A percentile compares a stretch with the other conserved stretches of the same genome.
Evolutionary conservation across 2,888 invertebrate genomes (phyloP).

Genomic region (Melipona bicolor): DNA sequence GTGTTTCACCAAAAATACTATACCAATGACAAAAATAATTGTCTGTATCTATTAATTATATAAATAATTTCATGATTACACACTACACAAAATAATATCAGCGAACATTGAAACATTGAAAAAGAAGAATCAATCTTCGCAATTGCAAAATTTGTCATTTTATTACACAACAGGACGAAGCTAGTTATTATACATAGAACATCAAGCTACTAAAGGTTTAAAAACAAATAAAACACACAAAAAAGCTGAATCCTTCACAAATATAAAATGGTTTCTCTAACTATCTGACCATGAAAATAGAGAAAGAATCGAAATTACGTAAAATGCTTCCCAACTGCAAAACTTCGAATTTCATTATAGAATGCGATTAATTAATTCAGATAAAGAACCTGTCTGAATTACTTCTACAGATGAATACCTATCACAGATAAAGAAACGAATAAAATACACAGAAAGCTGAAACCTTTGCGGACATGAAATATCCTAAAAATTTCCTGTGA

Average conservation of each 20-base stretch:
- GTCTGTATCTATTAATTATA: not conserved
- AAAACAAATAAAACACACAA: not conserved
- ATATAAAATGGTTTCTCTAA: not conserved
- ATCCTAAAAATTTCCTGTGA: not conserved
- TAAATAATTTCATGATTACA: not conserved
- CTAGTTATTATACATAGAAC: not conserved
- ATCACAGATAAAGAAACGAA: not conserved
- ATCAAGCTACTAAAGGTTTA: not conserved
- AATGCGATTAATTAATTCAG: too few species aligned
- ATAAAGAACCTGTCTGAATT: too few species aligned
- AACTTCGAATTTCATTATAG: too few species aligned
- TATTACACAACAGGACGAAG: not conserved
- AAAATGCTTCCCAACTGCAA: too few species aligned
- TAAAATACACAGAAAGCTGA: not conserved
- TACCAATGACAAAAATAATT: not conserved
- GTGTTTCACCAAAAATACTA: not conserved
- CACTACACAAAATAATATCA: not conserved
- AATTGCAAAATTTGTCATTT: not conserved
- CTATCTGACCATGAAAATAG: too few species aligned
- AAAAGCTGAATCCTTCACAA: not conserved
- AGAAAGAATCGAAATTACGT: too few species aligned
- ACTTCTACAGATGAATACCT: too few species aligned
- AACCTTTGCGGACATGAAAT: not conserved
- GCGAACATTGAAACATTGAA: too few species aligned
- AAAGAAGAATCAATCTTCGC: not conserved